Conservation (phyloP, 2,888 invertebrate species). For the Ommatoiulus sabulosus region DNA sequence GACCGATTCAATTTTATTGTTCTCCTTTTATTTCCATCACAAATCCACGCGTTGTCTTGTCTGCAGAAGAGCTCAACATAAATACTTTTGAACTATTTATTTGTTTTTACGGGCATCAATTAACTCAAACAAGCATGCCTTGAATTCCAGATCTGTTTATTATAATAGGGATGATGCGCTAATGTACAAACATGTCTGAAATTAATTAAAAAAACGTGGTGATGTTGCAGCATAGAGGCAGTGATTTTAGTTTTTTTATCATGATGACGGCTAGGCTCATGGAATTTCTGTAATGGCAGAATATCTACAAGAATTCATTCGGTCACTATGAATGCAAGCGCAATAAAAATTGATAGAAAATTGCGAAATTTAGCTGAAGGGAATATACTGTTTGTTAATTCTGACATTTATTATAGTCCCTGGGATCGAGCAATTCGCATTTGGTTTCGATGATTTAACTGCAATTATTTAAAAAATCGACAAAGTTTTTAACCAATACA, state of each 20-base stretch:
- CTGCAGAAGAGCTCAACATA: background rate
- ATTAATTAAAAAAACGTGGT: constrained; percentile 30
- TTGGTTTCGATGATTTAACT: too few relatives aligned
- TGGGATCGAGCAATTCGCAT: background rate
- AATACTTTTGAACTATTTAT: background rate
- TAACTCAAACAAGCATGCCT: background rate
- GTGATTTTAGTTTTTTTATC: background rate
- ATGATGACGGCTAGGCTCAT: background rate
- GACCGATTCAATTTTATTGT: background rate
- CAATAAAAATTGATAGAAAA: background rate
- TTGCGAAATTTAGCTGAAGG: background rate
- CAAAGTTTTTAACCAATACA: too few relatives aligned
- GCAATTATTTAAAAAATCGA: too few relatives aligned
- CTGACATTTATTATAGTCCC: background rate
- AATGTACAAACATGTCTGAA: constrained; percentile 39
- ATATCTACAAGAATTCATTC: background rate
- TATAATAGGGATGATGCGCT: constrained; percentile 38
- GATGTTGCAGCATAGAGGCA: constrained; percentile 30
- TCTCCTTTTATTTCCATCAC: background rate
- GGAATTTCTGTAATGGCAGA: background rate
- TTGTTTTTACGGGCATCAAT: background rate
- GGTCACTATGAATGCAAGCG: background rate
- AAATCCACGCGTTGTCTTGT: background rate
- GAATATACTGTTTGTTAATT: background rate
- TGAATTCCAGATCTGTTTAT: constrained; percentile 30